Conservation (phyloP, 2,888 invertebrate species). For the Lapara coniferarum region DNA sequence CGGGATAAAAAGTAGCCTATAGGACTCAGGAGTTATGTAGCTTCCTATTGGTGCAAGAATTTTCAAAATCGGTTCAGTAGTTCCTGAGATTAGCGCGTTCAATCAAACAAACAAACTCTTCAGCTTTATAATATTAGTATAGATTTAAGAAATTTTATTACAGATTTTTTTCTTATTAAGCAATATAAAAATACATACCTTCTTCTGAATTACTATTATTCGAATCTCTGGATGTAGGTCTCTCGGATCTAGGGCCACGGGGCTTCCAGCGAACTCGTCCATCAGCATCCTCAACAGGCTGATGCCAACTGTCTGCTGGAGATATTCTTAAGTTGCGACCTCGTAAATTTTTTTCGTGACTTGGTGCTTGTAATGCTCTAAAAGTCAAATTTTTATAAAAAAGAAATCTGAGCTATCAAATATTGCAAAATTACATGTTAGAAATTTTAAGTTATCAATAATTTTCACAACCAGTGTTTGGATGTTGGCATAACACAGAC, state of each 20-base stretch:
- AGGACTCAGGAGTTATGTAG: no score
- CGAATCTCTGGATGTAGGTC: slow-evolving; percentile 16
- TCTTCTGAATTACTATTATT: slow-evolving; percentile 32
- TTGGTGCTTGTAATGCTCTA: slow-evolving; percentile 71
- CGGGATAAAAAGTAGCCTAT: no score
- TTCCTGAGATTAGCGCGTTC: no score
- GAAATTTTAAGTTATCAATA: no score
- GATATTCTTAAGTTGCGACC: slow-evolving; percentile 74
- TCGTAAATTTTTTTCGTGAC: slow-evolving; percentile 62
- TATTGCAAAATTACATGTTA: neutral
- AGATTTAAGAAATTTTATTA: no score
- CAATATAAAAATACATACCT: slow-evolving; percentile 28
- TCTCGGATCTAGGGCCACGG: slow-evolving; percentile 37
- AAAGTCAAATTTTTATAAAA: slow-evolving; percentile 10
- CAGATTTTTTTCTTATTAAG: neutral
- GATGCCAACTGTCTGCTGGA: slow-evolving; percentile 86
- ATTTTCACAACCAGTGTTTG: no score
- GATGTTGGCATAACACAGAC: neutral
- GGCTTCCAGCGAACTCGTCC: slow-evolving; percentile 67
- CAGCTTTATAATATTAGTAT: no score
- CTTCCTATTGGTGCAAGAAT: no score
- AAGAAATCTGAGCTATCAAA: neutral
- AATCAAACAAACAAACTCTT: no score
- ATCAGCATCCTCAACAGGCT: slow-evolving; percentile 74
- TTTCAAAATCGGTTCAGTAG: no score